Base-by-base conservation (phyloP, 2,888 invertebrate species). In the Spatulosminthurus flaviceps region DNA sequence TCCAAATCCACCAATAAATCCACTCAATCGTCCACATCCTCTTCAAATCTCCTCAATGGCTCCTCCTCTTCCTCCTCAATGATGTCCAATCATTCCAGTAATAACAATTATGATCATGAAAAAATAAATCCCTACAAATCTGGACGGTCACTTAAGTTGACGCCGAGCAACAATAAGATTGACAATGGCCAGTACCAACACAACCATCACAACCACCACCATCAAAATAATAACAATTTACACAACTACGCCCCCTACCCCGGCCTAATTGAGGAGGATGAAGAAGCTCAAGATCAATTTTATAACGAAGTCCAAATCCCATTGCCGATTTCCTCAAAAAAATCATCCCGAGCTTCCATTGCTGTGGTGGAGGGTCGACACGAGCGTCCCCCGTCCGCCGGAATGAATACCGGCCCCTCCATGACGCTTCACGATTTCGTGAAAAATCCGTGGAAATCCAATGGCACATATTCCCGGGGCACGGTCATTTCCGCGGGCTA, bases 361-460 rank as follows among this genome's bases (percentile, higher is more conserved):
- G 79, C 74, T 61, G 76, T 69, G 2, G 74, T 77, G 51, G 51
- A 51, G 51, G 51, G n/a, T 2, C 51, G 51, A 21, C 73, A 34
- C 29, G 79, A 77, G 1, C 28, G 60, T 13, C 51, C 76, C 9
- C 29, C 41, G 9, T 67, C 51, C 13, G 42, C 78, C 13, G 76
- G 78, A 16, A 61, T 42, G 42, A 28, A 42, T 24, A 80, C 43
- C 73, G 60, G 80, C 41, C 79, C 26, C 61, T 76, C 26, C 77
- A 81, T 83, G 77, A 83, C 83, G 1, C 79, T 83, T 0, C 80
- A 81, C 73, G 83, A 83, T 74, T 83, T 83, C 66, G 79, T 83
- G n/a, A 80, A 79, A n/a, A 83, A 80, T 77, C 81, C 82, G 2
- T 83, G 83, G 83, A 73, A 43, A 42, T n/a, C 26, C 13, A 42